These are phyloP conservation scores for Decapterus maruadsi DNA, from an alignment of 2,797 vertebrate genomes.

Conservation along the genomic window DNA sequence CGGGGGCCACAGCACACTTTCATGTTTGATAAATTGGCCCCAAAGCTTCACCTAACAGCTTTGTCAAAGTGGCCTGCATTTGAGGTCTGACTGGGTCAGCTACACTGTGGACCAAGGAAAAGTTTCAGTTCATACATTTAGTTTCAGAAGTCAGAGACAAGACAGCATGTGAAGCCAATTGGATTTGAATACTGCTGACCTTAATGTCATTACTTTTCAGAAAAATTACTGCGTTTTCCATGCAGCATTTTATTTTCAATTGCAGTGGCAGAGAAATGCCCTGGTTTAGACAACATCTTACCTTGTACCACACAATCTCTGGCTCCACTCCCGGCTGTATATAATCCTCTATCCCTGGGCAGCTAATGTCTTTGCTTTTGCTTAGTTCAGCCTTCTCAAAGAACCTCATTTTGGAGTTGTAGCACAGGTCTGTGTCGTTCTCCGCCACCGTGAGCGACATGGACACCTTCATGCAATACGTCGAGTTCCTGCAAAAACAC, in stretches of 20 bases:
- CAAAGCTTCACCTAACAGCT: conserved; percentile 39
- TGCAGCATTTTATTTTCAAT: conserved; percentile 8
- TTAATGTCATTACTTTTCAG: conserved; percentile 17
- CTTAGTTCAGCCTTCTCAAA: conserved; percentile 98
- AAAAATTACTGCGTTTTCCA: conserved; percentile 8
- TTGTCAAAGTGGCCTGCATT: conserved; percentile 44
- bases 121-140: background rate
- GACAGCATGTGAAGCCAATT: conserved; percentile 36
- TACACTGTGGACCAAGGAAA: conserved; percentile 6
- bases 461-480: conserved; percentile 99
- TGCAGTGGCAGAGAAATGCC: background rate
- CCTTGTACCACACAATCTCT: conserved; percentile 97
- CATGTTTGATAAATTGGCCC: conserved; percentile 67
- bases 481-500: conserved; percentile 91
- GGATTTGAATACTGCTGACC: conserved; percentile 22
- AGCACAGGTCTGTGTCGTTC: conserved; percentile 97
- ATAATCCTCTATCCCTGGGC: conserved; percentile 95
- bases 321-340: conserved; percentile 91
- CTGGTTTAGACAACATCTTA: conserved; percentile 69
- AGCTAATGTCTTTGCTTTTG: conserved; percentile 97
- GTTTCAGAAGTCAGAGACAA: conserved; percentile 1
- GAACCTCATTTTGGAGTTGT: conserved; percentile 98
- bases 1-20: conserved; percentile 52
- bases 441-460: conserved; percentile 97
- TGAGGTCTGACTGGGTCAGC: conserved; percentile 38